Base-by-base conservation (phyloP, 2,113 vertebrate genomes). In the Lepus americanus region DNA sequence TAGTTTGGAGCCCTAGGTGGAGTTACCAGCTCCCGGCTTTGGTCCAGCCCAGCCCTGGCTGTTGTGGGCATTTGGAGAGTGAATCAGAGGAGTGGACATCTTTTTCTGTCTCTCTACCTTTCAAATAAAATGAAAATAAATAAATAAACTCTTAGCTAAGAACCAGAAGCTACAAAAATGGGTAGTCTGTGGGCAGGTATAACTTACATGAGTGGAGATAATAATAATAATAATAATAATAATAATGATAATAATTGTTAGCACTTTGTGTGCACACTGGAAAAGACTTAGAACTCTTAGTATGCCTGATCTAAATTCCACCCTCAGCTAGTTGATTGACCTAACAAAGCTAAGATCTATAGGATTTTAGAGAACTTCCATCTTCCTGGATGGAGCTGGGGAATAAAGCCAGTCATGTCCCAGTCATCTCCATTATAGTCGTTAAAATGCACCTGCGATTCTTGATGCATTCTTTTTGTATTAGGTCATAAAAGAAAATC, bases 221-320 rank as follows among this genome's bases (percentile, higher is more conserved):
- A 81, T 89, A 39, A 36, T 23, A 36, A 69, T n/a, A 87, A 94
- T 36, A 36, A 36, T 36, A 36, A 36, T 36, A 36, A 36, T 91
- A 90, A 83, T 93, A 87, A 83, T 59, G 20, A 59, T 17, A 59
- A 59, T 17, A 20, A 59, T 59, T 20, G 88, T 97, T 88, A 89
- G 82, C 66, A 55, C 92, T 94, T 66, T 92, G 73, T 94, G 84
- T 94, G 91, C 72, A 80, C 73, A 81, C 81, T 61, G 73, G 79
- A 95, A 95, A 98, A 97, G 97, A 93, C 90, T 93, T 94, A 81
- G 36, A 33, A 96, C 74, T 96, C 67, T 96, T 66, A n/a, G n/a
- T 92, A 84, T 49, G 49, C 53, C 66, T 80, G 12, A 94, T 90
- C 64, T 79, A n/a, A 89, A 86, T 82, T 94, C 61, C 90, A 59